Evolutionary conservation across 2,888 invertebrate species (phyloP).

Genomic region (Tetrapedia diversipes): DNA sequence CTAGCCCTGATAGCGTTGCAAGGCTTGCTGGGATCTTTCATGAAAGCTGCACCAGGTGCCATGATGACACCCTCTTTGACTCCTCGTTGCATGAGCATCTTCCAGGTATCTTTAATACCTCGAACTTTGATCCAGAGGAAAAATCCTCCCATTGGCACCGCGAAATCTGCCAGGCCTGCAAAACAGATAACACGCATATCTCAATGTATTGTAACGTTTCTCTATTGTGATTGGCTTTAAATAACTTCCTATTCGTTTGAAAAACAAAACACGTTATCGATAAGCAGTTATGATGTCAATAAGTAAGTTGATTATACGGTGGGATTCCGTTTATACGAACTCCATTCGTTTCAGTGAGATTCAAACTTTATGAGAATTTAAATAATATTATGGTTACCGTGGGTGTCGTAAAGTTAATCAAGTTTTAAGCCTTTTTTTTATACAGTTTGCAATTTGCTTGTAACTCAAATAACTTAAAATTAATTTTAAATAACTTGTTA

Average conservation of each 20-base stretch:
- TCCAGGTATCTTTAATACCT: slow-evolving; percentile 88
- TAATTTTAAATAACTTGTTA: no score
- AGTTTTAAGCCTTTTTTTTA: no score
- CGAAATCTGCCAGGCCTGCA: slow-evolving; percentile 87
- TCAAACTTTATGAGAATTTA: neutral
- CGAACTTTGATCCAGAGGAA: slow-evolving; percentile 90
- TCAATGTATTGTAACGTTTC: neutral
- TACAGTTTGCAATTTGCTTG: no score
- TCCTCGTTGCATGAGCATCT: slow-evolving; percentile 89
- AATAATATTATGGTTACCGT: neutral
- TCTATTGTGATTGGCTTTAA: neutral
- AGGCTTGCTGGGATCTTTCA: slow-evolving; percentile 85
- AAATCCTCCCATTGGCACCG: slow-evolving; percentile 88
- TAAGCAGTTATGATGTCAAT: no score
- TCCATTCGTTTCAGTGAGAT: no score
- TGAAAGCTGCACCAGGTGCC: slow-evolving; percentile 90
- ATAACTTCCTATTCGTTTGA: neutral
- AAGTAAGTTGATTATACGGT: no score
- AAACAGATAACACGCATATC: neutral
- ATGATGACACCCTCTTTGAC: slow-evolving; percentile 87
- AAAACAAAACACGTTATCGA: no score
- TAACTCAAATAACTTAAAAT: no score
- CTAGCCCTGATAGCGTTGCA: slow-evolving; percentile 89
- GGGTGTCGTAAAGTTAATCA: no score
- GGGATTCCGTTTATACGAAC: no score